These are phyloP conservation scores for Myanophis thanlyinensis DNA, from an alignment of 2,113 vertebrate genomes.

Conservation along the genomic window DNA sequence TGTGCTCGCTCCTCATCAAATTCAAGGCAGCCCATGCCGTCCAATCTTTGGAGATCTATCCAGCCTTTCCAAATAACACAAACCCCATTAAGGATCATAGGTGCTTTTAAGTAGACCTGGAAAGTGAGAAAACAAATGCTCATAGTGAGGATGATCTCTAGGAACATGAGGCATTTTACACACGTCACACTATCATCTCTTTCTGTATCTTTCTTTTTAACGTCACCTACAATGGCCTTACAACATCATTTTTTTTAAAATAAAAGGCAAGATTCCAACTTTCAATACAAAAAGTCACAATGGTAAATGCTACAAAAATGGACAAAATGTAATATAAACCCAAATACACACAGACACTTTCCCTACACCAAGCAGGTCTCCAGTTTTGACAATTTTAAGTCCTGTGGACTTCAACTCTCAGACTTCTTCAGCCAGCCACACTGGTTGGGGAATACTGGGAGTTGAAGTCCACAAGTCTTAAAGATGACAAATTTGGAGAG, in stretches of 20 bases:
- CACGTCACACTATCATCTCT: not conserved
- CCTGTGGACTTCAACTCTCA: not conserved
- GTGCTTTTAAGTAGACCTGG: constrained; percentile 95
- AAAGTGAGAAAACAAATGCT: constrained; percentile 41
- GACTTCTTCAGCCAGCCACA: not conserved
- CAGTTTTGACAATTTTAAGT: not conserved
- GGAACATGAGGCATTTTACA: not conserved
- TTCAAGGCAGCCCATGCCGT: constrained; percentile 98
- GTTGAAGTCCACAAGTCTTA: too few relatives aligned
- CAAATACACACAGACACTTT: not conserved
- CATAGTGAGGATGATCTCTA: not conserved
- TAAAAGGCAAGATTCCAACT: not conserved
- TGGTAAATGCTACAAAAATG: not conserved
- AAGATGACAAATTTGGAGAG: too few relatives aligned
- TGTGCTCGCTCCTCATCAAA: constrained; percentile 97
- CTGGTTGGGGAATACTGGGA: too few relatives aligned
- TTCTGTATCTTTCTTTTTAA: not conserved
- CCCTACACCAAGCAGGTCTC: not conserved
- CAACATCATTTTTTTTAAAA: not conserved
- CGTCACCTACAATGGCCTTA: not conserved
- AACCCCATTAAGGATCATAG: constrained; percentile 98
- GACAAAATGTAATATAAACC: not conserved
- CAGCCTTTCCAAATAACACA: constrained; percentile 99
- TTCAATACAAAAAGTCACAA: not conserved
- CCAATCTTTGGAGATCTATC: constrained; percentile 96